These are phyloP conservation scores for Lepus townsendii DNA, from an alignment of 2,797 vertebrate species.

Conservation along the genomic window DNA sequence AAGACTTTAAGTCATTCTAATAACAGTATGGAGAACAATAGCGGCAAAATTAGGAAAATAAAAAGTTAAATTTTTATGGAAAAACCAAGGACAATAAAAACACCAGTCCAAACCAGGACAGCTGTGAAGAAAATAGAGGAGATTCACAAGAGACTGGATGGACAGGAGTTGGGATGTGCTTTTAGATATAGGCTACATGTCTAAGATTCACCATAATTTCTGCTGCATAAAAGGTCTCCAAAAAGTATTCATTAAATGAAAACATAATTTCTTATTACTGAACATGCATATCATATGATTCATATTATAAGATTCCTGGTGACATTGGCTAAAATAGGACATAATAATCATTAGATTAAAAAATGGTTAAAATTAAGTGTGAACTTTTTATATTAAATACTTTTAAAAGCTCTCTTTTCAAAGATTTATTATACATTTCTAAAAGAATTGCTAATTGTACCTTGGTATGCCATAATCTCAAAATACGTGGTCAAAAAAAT, in stretches of 20 bases:
- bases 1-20: background rate
- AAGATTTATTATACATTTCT: background rate
- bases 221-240: background rate
- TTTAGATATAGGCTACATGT: background rate
- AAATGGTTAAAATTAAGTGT: background rate
- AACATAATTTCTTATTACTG: background rate
- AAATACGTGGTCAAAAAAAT: background rate
- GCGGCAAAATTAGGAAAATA: background rate
- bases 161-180: background rate
- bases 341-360: background rate
- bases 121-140: background rate
- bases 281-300: background rate
- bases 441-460: background rate
- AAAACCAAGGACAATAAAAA: background rate
- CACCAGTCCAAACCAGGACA: background rate
- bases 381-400: background rate
- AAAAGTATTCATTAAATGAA: background rate
- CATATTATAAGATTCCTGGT: background rate
- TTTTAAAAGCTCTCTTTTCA: background rate
- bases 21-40: background rate
- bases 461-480: background rate
- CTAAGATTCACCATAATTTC: background rate
- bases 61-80: background rate
- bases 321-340: background rate
- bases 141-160: background rate